Conservation (phyloP, 2,113 vertebrate genomes). For the Lasiurus borealis region DNA sequence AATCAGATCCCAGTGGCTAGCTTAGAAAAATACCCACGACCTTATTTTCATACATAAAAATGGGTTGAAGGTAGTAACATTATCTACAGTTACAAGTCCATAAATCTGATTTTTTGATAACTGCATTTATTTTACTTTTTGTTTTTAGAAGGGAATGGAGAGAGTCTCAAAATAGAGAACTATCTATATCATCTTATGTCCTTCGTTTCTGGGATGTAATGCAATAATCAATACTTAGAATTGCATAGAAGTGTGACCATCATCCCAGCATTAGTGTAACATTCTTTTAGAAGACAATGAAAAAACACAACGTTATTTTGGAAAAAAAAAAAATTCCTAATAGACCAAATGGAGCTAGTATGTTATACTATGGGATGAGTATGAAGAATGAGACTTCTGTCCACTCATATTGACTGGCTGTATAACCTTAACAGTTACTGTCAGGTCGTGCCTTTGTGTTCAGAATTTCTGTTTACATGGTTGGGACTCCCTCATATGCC, state of each 20-base stretch:
- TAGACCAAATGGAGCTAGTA: not conserved
- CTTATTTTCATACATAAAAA: constrained; percentile 23
- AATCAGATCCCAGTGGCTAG: constrained; percentile 36
- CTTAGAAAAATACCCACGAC: constrained; percentile 43
- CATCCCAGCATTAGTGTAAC: not conserved
- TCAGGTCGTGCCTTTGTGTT: not conserved
- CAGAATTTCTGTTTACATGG: constrained; percentile 31
- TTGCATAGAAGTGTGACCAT: not conserved
- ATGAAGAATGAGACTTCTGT: not conserved
- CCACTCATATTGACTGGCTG: not conserved
- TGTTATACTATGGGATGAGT: not conserved
- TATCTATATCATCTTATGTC: not conserved
- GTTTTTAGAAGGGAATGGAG: not conserved
- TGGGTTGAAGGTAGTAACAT: not conserved
- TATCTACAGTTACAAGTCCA: not conserved
- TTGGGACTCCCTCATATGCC: not conserved
- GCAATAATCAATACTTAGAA: not conserved
- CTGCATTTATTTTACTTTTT: constrained; percentile 4
- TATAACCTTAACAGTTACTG: not conserved
- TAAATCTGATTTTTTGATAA: constrained; percentile 17
- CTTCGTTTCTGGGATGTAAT: not conserved
- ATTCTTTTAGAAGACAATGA: not conserved
- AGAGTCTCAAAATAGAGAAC: not conserved
- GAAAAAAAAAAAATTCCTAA: not conserved
- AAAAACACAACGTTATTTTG: not conserved